Base-by-base conservation (phyloP, 2,888 invertebrate species). In the Panopea generosa region DNA sequence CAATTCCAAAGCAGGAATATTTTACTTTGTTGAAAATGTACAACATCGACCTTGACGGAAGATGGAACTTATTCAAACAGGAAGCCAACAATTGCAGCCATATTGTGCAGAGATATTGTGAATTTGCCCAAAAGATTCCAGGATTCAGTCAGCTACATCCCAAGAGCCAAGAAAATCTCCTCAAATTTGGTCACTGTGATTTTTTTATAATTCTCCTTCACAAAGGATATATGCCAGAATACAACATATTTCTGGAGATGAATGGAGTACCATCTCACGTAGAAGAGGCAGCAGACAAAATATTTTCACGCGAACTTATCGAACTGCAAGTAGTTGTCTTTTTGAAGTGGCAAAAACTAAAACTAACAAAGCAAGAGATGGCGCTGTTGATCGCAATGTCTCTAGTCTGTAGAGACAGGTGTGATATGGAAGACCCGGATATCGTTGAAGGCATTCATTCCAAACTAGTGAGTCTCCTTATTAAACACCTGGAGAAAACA, bases 221-320 rank as follows among this genome's bases (percentile, higher is more conserved):
- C 53, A 56, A 71, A 29, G 77, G 81, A 2, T 81, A 77, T 66
- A 53, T 75, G 56, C 67, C 67, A 22, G 77, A 77, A 33, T 59
- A 61, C n/a, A 63, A 74, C 18, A 68, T 77, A 27, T 81, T 74
- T 52, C 53, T 81, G 11, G 74, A 73, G 45, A 75, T 73, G 70
- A 81, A 77, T n/a, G 81, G 81, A 11, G 69, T 75, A 22, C 74
- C 77, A 1, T 70, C 72, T 11, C 81, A 81, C 38, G 43, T 77
- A 2, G 81, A 81, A 52, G 81, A 81, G 45, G 77, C 81, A 43
- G 77, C 81, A 16, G 81, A 81, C 60, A 77, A 81, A 49, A 77
- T 81, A 45, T 81, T 77, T 49, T 81, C 81, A 0, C 49, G 81
- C 2, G 67, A 74, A 11, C 40, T 77, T 2, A 62, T 81, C 0